These are phyloP conservation scores for Mythimna lalbum DNA, from an alignment of 2,888 invertebrate genomes.

Conservation along the genomic window DNA sequence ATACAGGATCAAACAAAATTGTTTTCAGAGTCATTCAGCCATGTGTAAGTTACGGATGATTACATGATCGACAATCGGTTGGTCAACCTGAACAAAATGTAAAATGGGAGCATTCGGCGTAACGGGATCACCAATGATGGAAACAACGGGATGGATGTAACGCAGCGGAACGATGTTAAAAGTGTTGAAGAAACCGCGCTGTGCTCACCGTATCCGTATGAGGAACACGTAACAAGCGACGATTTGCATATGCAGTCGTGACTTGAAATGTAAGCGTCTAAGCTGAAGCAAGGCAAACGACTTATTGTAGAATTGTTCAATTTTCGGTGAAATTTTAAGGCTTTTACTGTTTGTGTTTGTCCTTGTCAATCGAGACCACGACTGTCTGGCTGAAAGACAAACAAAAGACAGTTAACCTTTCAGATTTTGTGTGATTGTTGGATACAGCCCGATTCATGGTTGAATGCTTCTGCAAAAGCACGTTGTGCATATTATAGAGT, in stretches of 20 bases:
- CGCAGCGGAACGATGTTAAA: conserved; percentile 65
- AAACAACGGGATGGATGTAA: conserved; percentile 66
- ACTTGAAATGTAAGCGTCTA: conserved; percentile 71
- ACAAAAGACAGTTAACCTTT: neutral
- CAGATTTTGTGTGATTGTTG: neutral
- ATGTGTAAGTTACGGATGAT: conserved; percentile 3
- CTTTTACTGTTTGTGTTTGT: neutral
- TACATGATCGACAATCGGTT: conserved; percentile 24
- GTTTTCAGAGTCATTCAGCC: conserved; percentile 2
- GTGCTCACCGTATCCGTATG: conserved; percentile 70
- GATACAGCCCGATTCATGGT: neutral
- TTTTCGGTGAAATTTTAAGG: conserved; percentile 22
- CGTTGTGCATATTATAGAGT: neutral
- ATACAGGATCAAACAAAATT: neutral
- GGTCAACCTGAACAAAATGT: conserved; percentile 40
- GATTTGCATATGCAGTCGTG: conserved; percentile 82
- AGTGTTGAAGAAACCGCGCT: conserved; percentile 61
- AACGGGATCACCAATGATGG: conserved; percentile 57
- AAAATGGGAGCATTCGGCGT: conserved; percentile 48
- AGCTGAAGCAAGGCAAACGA: conserved; percentile 30
- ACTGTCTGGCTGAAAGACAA: neutral
- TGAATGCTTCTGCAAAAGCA: neutral
- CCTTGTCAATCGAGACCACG: conserved; percentile 1
- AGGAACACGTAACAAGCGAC: conserved; percentile 74
- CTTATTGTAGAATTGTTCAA: conserved; percentile 12